phyloP scores from a whole-genome alignment of 2,113 vertebrate genomes.

The Centropus unirufus region DNA sequence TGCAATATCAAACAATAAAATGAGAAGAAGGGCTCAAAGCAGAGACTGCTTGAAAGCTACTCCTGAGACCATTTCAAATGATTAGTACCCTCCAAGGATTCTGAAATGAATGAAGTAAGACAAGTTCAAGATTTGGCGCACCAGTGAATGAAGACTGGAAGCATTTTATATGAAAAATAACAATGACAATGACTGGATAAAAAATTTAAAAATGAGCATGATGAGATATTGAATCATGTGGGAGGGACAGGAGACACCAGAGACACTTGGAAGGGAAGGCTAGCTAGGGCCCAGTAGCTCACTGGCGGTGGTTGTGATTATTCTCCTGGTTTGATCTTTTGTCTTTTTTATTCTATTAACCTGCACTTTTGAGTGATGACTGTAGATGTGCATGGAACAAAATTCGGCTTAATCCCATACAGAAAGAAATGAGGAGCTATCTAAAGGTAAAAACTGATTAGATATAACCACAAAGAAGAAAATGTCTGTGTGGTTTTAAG shows the following conservation, averaged over 20 bases:
- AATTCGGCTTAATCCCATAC: background rate
- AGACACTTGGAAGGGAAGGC: background rate
- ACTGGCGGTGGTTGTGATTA: background rate
- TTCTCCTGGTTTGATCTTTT: background rate
- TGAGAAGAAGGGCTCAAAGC: background rate
- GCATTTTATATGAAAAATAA: background rate
- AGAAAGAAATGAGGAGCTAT: background rate
- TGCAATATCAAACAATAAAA: background rate
- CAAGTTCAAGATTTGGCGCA: background rate
- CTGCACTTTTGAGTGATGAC: background rate
- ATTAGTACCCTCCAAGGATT: background rate
- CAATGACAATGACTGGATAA: background rate
- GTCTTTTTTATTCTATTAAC: background rate
- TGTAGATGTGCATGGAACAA: background rate
- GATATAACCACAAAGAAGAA: background rate
- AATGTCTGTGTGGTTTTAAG: background rate
- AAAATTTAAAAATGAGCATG: background rate
- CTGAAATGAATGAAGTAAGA: conserved; percentile 1
- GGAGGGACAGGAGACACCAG: background rate
- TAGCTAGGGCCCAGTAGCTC: background rate
- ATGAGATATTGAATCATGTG: background rate
- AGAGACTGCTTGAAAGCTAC: conserved; percentile 12
- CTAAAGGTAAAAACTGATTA: background rate
- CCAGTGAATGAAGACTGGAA: background rate
- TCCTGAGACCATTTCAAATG: background rate